These are phyloP conservation scores for Ennomos quercinarius DNA, from an alignment of 2,888 invertebrate genomes.

Conservation along the genomic window DNA sequence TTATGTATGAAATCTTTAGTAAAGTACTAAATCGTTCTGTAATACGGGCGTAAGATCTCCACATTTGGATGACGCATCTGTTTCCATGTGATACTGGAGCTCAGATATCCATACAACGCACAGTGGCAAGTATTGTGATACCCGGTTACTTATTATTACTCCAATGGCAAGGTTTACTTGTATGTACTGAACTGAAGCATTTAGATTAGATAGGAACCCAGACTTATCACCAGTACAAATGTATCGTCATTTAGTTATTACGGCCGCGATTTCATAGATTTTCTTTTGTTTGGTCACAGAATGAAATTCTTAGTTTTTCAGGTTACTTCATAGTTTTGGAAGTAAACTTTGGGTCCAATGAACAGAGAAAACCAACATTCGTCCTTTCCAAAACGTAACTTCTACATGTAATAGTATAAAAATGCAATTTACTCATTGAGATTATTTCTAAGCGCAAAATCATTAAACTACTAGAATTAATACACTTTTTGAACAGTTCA, in stretches of 20 bases:
- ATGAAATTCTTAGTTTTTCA: too few relatives aligned
- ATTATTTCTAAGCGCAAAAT: neutral
- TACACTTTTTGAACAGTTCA: neutral
- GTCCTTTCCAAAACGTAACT: constrained; percentile 14
- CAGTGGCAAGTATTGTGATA: constrained; percentile 14
- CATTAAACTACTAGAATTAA: neutral
- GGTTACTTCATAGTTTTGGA: too few relatives aligned
- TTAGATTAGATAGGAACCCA: constrained; percentile 1
- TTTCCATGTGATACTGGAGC: too few relatives aligned
- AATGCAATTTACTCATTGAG: neutral
- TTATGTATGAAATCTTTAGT: too few relatives aligned
- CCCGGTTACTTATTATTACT: constrained; percentile 8
- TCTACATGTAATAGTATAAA: neutral
- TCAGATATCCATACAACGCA: constrained; percentile 1
- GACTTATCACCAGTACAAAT: neutral
- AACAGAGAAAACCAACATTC: constrained; percentile 10
- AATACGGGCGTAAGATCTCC: too few relatives aligned
- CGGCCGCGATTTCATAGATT: neutral
- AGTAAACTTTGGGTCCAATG: constrained; percentile 27
- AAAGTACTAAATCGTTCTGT: too few relatives aligned
- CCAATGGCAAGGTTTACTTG: neutral
- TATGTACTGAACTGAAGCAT: constrained; percentile 1
- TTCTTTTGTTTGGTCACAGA: neutral
- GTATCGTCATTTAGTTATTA: constrained; percentile 1
- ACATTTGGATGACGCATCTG: too few relatives aligned